phyloP scores from a whole-genome alignment of 2,113 vertebrate genomes.

The Lethenteron reissneri region DNA sequence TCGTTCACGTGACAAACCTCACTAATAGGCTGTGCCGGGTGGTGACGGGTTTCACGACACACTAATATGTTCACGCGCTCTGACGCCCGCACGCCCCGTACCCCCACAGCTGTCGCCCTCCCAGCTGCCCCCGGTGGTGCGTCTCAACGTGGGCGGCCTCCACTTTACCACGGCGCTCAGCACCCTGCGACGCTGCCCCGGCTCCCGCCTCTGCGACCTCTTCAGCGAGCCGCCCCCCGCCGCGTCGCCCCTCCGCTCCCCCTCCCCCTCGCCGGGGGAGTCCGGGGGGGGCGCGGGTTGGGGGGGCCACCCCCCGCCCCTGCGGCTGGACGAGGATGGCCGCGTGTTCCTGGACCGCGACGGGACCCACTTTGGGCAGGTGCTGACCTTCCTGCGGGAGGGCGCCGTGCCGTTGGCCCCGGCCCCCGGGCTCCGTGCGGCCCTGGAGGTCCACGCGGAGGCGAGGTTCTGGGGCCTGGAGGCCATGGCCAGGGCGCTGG shows the following conservation, averaged over 20 bases:
- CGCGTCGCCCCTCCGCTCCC: neutral
- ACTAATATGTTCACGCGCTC: too few relatives aligned
- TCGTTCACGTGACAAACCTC: too few relatives aligned
- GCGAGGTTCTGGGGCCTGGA: conserved; percentile 49
- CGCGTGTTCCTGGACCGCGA: conserved; percentile 58
- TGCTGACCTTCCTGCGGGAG: conserved; percentile 55
- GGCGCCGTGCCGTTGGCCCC: conserved; percentile 25
- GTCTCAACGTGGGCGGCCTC: conserved; percentile 53
- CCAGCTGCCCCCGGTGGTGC: conserved; percentile 29
- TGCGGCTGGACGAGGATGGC: conserved; percentile 28
- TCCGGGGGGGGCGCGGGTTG: too few relatives aligned
- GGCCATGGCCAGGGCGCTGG: conserved; percentile 44
- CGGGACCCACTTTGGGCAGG: conserved; percentile 37
- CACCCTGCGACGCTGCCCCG: conserved; percentile 42
- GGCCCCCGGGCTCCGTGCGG: conserved; percentile 15
- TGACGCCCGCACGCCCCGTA: too few relatives aligned
- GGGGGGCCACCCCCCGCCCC: conserved; percentile 11
- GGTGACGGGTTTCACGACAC: too few relatives aligned
- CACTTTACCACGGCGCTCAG: conserved; percentile 36
- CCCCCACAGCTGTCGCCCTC: neutral
- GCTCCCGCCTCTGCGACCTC: conserved; percentile 46
- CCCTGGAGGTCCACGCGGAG: conserved; percentile 48
- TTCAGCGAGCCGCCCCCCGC: conserved; percentile 18
- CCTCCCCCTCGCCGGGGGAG: neutral
- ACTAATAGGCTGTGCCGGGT: too few relatives aligned